Percentiles rank a stretch among this genome's conserved stretches.
These are phyloP conservation scores for Zaprionus taronus DNA, from an alignment of 1,140 invertebrate genomes.

Conservation along the genomic window DNA sequence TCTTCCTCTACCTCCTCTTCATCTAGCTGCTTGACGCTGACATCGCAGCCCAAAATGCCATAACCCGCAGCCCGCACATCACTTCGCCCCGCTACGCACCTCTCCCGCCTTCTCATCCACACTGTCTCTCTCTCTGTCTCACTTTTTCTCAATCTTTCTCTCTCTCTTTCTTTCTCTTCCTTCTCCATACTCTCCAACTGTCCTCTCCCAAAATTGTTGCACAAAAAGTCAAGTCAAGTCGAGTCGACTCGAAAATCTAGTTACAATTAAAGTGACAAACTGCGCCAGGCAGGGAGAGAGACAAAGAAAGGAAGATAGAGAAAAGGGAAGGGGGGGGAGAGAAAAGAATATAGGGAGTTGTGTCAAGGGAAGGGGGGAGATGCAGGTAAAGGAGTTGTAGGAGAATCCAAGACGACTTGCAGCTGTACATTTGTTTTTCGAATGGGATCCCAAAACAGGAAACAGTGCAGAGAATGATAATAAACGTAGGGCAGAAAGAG, in stretches of 20 bases:
- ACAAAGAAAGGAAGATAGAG: not conserved
- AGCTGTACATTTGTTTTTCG: slow-evolving; percentile 17
- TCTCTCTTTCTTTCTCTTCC: not conserved
- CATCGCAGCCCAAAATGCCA: slow-evolving; percentile 67
- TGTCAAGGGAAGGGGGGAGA: not conserved
- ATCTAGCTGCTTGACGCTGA: slow-evolving; percentile 54
- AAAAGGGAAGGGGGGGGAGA: too few species aligned
- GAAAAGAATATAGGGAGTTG: not conserved
- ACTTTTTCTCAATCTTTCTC: not conserved
- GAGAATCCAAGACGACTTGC: slow-evolving; percentile 20
- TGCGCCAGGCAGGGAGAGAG: not conserved
- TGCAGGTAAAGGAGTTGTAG: too few species aligned
- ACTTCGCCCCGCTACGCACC: slow-evolving; percentile 9
- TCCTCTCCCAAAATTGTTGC: slow-evolving; percentile 19
- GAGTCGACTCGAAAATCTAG: slow-evolving; percentile 59
- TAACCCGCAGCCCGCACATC: slow-evolving; percentile 15
- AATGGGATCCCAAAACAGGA: not conserved
- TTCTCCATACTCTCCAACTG: not conserved
- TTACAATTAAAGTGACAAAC: slow-evolving; percentile 67
- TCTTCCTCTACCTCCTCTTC: slow-evolving; percentile 12
- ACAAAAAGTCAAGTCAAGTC: slow-evolving; percentile 30
- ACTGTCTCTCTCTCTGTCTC: not conserved
- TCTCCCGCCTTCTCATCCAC: too few species aligned
- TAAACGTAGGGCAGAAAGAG: not conserved
- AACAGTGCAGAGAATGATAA: not conserved